Percentiles rank a stretch among this genome's conserved stretches.
Evolutionary conservation across 2,888 invertebrate genomes (phyloP).

Genomic region (Ennomos erosarius): DNA sequence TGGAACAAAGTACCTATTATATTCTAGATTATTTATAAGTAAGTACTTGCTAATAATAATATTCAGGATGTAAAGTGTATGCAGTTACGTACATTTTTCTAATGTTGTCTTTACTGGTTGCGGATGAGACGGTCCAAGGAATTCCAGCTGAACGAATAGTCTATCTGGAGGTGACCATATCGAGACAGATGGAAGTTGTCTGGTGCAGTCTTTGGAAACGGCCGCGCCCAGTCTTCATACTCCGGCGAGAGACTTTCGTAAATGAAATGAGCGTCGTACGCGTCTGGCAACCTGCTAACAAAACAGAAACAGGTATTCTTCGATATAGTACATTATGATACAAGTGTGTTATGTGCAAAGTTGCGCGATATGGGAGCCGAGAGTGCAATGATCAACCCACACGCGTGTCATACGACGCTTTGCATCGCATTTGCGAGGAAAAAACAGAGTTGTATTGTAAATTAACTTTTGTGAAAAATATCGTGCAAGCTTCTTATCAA

Average conservation of each 20-base stretch:
- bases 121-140: slow-evolving; percentile 91
- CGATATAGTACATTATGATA: too few species aligned
- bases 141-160: slow-evolving; percentile 93
- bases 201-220: slow-evolving; percentile 88
- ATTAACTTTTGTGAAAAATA: too few species aligned
- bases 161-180: slow-evolving; percentile 92
- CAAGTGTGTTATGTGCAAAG: too few species aligned
- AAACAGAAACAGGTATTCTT: slow-evolving; percentile 22
- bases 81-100: neutral
- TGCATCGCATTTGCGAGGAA: too few species aligned
- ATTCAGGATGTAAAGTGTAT: slow-evolving; percentile 11
- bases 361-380: too few species aligned
- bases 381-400: too few species aligned
- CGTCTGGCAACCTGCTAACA: slow-evolving; percentile 68
- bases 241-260: slow-evolving; percentile 79
- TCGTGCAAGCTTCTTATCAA: too few species aligned
- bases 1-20: too few species aligned
- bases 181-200: slow-evolving; percentile 90
- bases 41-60: too few species aligned
- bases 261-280: slow-evolving; percentile 74
- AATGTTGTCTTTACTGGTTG: slow-evolving; percentile 61
- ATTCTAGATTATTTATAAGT: too few species aligned
- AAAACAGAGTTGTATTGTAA: too few species aligned
- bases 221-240: slow-evolving; percentile 88
- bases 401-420: too few species aligned